phyloP scores from a whole-genome alignment of 2,113 vertebrate genomes.

The Osmerus mordax region DNA sequence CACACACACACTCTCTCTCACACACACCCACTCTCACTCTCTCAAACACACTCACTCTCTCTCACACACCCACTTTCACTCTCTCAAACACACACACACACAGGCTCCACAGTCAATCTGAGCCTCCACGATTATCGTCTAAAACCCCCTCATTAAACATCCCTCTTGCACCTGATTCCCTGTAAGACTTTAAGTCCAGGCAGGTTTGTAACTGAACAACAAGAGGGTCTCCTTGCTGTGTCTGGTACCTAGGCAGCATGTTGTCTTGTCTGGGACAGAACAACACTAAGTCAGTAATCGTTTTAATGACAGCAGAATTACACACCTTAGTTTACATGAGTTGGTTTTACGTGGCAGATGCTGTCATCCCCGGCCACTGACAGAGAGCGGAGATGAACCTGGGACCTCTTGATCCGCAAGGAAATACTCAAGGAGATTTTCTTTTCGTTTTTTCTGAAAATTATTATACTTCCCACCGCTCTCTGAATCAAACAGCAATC shows the following conservation, averaged over 20 bases:
- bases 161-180: conserved; percentile 33
- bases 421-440: conserved; percentile 5
- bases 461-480: conserved; percentile 51
- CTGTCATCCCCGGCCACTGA: no score
- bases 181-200: conserved; percentile 23
- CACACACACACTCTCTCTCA: conserved; percentile 17
- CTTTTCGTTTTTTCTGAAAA: conserved; percentile 38
- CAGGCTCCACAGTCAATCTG: conserved; percentile 12
- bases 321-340: no score
- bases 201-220: conserved; percentile 34
- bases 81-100: conserved; percentile 20
- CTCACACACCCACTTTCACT: not conserved
- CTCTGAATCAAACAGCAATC: conserved; percentile 31
- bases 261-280: conserved; percentile 10
- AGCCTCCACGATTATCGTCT: conserved; percentile 12
- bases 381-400: no score
- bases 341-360: no score
- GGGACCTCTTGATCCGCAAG: no score
- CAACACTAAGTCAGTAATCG: not conserved
- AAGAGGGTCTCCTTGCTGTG: conserved; percentile 35
- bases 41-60: conserved; percentile 13
- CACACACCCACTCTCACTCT: not conserved
- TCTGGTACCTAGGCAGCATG: conserved; percentile 10
- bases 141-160: conserved; percentile 40
- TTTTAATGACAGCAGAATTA: no score